Percentiles rank a stretch among this genome's conserved stretches.
These are phyloP conservation scores for Nesospiza acunhae DNA, from an alignment of 2,113 vertebrate genomes.

Conservation along the genomic window DNA sequence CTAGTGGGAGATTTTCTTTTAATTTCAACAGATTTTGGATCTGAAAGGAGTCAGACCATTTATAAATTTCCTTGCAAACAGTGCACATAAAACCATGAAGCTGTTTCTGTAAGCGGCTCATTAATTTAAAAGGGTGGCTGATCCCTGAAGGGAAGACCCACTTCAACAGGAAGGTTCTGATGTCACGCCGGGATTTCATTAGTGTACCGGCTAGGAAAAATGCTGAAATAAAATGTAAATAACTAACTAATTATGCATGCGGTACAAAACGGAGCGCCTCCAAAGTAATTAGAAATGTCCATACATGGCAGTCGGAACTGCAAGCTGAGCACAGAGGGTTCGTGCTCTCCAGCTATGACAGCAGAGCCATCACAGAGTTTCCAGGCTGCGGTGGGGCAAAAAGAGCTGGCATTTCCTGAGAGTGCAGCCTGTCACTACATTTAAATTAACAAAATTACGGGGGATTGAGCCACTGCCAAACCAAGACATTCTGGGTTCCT, in stretches of 20 bases:
- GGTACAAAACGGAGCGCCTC: constrained; percentile 44
- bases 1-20: not conserved
- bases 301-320: not conserved
- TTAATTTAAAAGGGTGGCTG: constrained; percentile 60
- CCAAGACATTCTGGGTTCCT: not conserved
- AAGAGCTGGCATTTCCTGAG: not conserved
- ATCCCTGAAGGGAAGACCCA: constrained; percentile 52
- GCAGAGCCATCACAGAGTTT: not conserved
- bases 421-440: not conserved
- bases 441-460: not conserved
- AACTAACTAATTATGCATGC: constrained; percentile 54
- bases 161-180: constrained; percentile 38
- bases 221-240: constrained; percentile 62
- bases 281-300: constrained; percentile 49
- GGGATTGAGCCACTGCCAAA: not conserved
- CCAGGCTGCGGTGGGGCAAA: not conserved
- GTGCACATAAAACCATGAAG: constrained; percentile 40
- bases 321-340: constrained; percentile 15
- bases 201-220: constrained; percentile 1
- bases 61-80: constrained; percentile 47
- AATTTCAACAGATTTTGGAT: not conserved
- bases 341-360: constrained; percentile 6
- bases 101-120: constrained; percentile 28
- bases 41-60: not conserved
- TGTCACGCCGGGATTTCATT: constrained; percentile 55